Evolutionary conservation across 2,797 vertebrate genomes (phyloP).

Genomic region (Tolypeutes matacus): DNA sequence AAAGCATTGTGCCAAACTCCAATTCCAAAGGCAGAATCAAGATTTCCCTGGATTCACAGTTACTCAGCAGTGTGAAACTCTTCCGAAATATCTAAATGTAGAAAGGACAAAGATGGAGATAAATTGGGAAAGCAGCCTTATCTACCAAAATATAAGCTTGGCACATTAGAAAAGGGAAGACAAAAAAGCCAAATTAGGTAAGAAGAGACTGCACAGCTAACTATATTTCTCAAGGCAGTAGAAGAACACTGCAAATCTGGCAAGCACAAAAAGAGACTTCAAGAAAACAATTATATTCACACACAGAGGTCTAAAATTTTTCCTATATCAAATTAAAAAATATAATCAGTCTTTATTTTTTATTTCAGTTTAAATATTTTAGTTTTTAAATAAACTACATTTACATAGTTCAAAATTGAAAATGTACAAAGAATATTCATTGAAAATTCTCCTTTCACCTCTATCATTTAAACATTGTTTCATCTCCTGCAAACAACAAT

Average conservation of each 20-base stretch:
- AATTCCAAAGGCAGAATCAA: background rate
- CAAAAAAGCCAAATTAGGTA: background rate
- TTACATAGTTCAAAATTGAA: background rate
- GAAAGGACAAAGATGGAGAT: background rate
- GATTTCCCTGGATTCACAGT: background rate
- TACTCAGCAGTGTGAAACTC: background rate
- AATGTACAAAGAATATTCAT: background rate
- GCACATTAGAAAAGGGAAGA: background rate
- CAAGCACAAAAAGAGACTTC: conserved; percentile 3
- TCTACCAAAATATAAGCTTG: background rate
- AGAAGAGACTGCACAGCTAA: background rate
- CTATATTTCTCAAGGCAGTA: background rate
- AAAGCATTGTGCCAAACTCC: background rate
- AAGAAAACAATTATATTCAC: background rate
- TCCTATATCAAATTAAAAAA: background rate
- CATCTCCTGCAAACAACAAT: background rate
- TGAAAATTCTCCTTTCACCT: background rate
- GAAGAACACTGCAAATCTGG: background rate
- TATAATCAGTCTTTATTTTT: background rate
- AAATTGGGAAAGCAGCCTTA: background rate
- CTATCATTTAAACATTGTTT: background rate
- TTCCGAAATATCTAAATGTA: background rate
- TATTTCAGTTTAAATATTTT: background rate
- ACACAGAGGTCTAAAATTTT: background rate
- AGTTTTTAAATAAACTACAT: background rate